A percentile compares a stretch with the other conserved stretches of the same genome.
These are phyloP conservation scores for Clostera curtula DNA, from an alignment of 2,888 invertebrate species.

Conservation along the genomic window DNA sequence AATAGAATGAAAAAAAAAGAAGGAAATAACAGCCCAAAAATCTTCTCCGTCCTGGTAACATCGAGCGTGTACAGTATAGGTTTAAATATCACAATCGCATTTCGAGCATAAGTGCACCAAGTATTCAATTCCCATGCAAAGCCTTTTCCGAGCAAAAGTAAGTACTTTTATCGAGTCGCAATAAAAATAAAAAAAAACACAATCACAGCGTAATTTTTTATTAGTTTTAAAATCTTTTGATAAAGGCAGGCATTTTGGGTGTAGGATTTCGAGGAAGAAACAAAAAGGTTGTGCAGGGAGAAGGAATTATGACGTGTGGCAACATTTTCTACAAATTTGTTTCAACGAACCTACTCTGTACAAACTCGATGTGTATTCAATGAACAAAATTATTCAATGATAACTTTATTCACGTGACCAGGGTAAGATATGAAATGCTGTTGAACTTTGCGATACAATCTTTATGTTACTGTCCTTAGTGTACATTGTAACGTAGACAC, in stretches of 20 bases:
- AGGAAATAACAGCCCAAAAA: conserved; percentile 22
- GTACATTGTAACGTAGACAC: not conserved
- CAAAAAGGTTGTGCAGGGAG: conserved; percentile 45
- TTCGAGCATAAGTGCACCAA: conserved; percentile 25
- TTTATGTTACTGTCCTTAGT: not conserved
- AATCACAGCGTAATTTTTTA: not conserved
- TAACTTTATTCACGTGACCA: conserved; percentile 29
- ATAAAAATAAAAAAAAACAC: not conserved
- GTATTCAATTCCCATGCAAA: conserved; percentile 36
- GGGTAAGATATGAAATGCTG: conserved; percentile 55
- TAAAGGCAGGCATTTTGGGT: conserved; percentile 10
- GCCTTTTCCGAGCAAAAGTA: conserved; percentile 11
- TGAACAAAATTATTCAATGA: conserved; percentile 22
- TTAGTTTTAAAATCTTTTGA: too few species aligned
- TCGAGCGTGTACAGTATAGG: conserved; percentile 68
- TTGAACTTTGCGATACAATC: conserved; percentile 28
- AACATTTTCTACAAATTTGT: conserved; percentile 49
- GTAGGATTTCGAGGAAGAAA: conserved; percentile 23
- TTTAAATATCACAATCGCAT: conserved; percentile 15
- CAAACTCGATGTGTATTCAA: conserved; percentile 55
- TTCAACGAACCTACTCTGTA: conserved; percentile 58
- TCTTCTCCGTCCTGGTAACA: conserved; percentile 42
- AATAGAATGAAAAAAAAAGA: conserved; percentile 18
- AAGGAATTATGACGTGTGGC: conserved; percentile 40
- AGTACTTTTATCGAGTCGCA: conserved; percentile 1